phyloP scores from a whole-genome alignment of 2,888 invertebrate species.

The Melanchra persicariae region DNA sequence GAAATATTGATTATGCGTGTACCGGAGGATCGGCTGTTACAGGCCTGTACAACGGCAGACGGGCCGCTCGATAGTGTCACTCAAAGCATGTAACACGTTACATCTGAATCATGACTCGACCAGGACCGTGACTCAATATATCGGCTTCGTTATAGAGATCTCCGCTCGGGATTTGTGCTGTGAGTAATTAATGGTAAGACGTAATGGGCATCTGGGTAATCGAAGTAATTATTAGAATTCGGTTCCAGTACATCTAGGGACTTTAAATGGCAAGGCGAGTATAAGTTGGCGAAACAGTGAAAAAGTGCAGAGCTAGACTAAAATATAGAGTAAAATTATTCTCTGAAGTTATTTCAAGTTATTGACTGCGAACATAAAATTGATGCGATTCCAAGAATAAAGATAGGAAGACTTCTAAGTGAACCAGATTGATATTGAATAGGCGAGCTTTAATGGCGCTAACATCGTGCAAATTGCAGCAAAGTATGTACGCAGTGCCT shows the following conservation, averaged over 20 bases:
- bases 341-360: constrained; percentile 51
- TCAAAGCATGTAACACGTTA: constrained; percentile 68
- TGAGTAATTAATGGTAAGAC: constrained; percentile 33
- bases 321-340: constrained; percentile 35
- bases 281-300: constrained; percentile 15
- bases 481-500: constrained; percentile 69
- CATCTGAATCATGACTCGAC: constrained; percentile 69
- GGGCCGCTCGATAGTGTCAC: constrained; percentile 72
- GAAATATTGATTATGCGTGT: constrained; percentile 49
- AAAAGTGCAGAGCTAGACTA: constrained; percentile 9
- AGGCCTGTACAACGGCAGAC: constrained; percentile 59
- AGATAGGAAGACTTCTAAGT: constrained; percentile 61
- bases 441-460: constrained; percentile 63
- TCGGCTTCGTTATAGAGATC: constrained; percentile 58
- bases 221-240: neutral
- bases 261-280: neutral
- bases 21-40: constrained; percentile 54
- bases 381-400: constrained; percentile 53
- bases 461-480: constrained; percentile 68
- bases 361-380: constrained; percentile 52
- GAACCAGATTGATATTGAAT: constrained; percentile 69
- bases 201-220: neutral
- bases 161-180: constrained; percentile 14
- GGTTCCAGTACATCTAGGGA: neutral
- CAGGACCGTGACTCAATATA: constrained; percentile 70